Percentiles rank a stretch among this genome's conserved stretches.
Evolutionary conservation across 2,113 vertebrate genomes (phyloP).

Genomic region (Pygoscelis antarcticus): DNA sequence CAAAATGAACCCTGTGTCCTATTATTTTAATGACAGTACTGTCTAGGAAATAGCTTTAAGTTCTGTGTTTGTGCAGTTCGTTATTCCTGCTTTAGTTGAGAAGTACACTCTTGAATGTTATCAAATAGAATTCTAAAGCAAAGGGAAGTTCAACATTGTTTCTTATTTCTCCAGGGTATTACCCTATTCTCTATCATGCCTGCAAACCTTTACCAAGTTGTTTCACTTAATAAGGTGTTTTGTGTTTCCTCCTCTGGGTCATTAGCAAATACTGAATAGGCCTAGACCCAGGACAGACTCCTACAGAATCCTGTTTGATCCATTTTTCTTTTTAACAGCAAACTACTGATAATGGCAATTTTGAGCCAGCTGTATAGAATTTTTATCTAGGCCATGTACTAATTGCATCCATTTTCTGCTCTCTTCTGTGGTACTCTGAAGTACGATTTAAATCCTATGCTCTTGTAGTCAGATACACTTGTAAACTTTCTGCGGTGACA

Average conservation of each 20-base stretch:
- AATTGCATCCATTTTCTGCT: not conserved
- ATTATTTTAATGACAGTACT: not conserved
- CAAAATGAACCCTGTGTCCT: not conserved
- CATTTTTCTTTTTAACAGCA: not conserved
- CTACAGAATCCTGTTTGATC: not conserved
- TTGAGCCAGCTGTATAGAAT: not conserved
- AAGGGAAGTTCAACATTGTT: not conserved
- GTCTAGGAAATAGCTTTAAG: not conserved
- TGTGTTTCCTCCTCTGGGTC: not conserved
- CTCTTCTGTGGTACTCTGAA: not conserved
- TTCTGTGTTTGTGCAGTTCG: not conserved
- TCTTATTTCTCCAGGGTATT: not conserved
- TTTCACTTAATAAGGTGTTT: not conserved
- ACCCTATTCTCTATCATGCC: not conserved
- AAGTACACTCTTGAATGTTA: not conserved
- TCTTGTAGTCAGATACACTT: not conserved
- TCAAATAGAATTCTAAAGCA: not conserved
- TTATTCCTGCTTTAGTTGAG: not conserved
- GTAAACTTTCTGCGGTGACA: not conserved
- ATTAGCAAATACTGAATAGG: not conserved
- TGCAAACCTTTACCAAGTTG: not conserved
- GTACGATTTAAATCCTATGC: not conserved
- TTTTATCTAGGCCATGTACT: not conserved
- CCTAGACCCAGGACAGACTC: not conserved
- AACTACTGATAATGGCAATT: not conserved